Evolutionary conservation across 2,113 vertebrate genomes (phyloP).

Genomic region (Rynchops niger): DNA sequence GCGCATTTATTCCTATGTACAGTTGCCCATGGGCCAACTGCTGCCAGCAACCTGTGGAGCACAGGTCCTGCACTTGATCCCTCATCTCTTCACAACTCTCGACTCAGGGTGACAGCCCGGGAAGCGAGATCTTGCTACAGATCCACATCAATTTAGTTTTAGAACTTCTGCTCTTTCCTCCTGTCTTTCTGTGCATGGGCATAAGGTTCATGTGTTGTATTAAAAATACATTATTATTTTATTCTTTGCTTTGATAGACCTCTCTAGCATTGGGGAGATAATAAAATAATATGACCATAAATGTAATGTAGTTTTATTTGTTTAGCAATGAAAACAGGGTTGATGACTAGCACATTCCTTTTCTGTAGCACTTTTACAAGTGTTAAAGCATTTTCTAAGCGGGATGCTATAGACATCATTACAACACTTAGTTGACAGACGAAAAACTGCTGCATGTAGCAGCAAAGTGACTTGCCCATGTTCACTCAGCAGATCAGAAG

Average conservation of each 20-base stretch:
- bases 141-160: not conserved
- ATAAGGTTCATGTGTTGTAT: not conserved
- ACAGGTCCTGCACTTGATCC: not conserved
- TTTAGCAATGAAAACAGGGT: not conserved
- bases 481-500: not conserved
- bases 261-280: not conserved
- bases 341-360: not conserved
- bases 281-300: not conserved
- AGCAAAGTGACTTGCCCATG: not conserved
- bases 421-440: not conserved
- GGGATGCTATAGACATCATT: not conserved
- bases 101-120: not conserved
- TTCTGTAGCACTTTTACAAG: not conserved
- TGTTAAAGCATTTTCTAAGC: not conserved
- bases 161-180: not conserved
- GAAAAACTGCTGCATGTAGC: not conserved
- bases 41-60: not conserved
- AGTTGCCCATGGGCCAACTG: not conserved
- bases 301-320: not conserved
- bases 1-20: not conserved
- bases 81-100: not conserved
- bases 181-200: not conserved
- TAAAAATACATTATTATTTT: not conserved
- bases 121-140: not conserved
- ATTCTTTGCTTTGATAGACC: not conserved